Evolutionary conservation across 2,797 vertebrate species (phyloP), one percentile per base, ranked within the genome.

Genomic region (Hippoglossus hippoglossus): DNA sequence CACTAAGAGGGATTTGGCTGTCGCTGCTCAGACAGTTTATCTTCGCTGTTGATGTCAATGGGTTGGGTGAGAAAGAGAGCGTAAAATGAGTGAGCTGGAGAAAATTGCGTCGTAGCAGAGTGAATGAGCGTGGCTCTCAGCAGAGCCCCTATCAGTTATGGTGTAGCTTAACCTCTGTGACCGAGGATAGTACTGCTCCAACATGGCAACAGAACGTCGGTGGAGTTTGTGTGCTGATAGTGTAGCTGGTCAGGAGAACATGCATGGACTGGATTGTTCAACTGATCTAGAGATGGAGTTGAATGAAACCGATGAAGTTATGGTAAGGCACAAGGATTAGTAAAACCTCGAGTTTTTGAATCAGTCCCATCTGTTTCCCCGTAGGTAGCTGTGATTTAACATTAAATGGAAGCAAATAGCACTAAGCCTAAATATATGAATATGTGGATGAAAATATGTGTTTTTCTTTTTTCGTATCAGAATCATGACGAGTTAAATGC

Each of bases 1-100:
- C 80, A 82, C 92, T 94, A 93, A 94, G 93, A 89, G 85, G 93
- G 93, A 93, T 94, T 94, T 94, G 92, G 81, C 88, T 34, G 86
- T 84, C 63, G 66, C 87, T 84, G 80, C 89, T 91, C 86, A 91
- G 89, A 91, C 89, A 77, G 83, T 93, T 94, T 92, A 94, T 92
- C 91, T 78, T 84, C 67, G 65, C 71, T 52, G 87, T 89, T 86
- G 78, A 89, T 93, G 90, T 90, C 81, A 77, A 60, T 83, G 88
- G 90, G 87, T 67, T 82, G 82, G 75, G 83, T 41, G 79, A 81
- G 79, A 54, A 25, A 62, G 75, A 46, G 21, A 70, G 68, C 1
- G 15, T 55, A 41, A 57, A 75, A 73, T 44, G 66, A 62, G 67
- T 62, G 65, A 67, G 69, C 64, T 24, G 51, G 34, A 70, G 67